phyloP scores from a whole-genome alignment of 1,140 invertebrate genomes.

The Bombus turneri region DNA sequence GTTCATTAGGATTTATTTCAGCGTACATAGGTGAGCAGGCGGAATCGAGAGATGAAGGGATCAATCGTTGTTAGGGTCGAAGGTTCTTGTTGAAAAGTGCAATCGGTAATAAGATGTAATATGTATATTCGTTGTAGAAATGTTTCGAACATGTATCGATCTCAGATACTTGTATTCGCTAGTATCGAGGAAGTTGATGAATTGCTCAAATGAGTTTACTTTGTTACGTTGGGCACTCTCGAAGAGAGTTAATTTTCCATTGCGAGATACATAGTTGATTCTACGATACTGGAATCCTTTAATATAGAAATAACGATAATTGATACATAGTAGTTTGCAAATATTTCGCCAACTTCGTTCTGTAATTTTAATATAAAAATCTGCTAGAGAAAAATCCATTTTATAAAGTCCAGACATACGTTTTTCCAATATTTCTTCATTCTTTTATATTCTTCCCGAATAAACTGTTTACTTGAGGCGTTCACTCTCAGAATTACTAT shows the following conservation, averaged over 20 bases:
- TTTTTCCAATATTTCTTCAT: too few relatives aligned
- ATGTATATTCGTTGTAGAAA: background rate
- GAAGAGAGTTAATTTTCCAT: background rate
- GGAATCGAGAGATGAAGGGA: too few relatives aligned
- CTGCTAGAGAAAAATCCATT: background rate
- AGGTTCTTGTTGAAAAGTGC: background rate
- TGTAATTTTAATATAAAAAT: background rate
- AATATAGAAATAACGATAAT: background rate
- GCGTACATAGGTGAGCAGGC: too few relatives aligned
- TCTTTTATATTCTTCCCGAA: too few relatives aligned
- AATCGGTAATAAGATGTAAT: background rate
- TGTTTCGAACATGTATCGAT: background rate
- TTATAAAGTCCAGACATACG: too few relatives aligned
- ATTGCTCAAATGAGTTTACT: background rate
- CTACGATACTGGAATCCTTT: background rate
- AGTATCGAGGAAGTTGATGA: background rate
- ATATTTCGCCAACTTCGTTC: background rate
- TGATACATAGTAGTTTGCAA: background rate
- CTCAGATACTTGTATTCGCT: background rate
- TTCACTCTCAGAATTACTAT: too few relatives aligned
- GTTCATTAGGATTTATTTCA: too few relatives aligned
- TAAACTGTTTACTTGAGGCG: too few relatives aligned
- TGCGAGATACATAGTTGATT: background rate
- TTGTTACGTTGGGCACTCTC: background rate
- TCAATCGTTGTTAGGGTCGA: too few relatives aligned